These are phyloP conservation scores for Macropodus opercularis DNA, from an alignment of 2,797 vertebrate genomes.

Conservation along the genomic window DNA sequence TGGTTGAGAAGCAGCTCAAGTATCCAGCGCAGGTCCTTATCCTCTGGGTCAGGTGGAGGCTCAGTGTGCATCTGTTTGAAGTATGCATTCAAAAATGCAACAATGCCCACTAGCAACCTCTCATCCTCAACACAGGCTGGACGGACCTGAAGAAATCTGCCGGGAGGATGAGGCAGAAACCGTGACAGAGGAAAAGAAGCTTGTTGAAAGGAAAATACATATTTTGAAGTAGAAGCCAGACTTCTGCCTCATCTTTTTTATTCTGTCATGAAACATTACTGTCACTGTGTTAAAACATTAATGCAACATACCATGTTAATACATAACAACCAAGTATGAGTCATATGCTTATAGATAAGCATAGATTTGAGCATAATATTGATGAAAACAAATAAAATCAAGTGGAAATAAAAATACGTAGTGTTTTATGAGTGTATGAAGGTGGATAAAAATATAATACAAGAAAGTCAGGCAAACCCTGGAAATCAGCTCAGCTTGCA, in stretches of 20 bases:
- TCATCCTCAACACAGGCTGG: slow-evolving; percentile 92
- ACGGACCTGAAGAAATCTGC: slow-evolving; percentile 93
- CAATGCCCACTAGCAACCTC: slow-evolving; percentile 89
- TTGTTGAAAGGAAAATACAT: slow-evolving; percentile 10
- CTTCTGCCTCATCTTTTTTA: neutral
- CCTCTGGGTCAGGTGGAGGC: slow-evolving; percentile 67
- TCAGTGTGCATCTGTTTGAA: slow-evolving; percentile 80
- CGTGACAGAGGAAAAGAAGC: slow-evolving; percentile 14
- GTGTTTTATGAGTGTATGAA: too few species aligned
- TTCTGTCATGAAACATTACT: neutral
- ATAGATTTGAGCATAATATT: neutral
- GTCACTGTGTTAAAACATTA: neutral
- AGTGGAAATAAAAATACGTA: neutral
- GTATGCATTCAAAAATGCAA: slow-evolving; percentile 90
- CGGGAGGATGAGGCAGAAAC: slow-evolving; percentile 25
- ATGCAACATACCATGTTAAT: neutral
- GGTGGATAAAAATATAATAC: too few species aligned
- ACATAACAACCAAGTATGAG: neutral
- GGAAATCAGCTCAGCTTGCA: too few species aligned
- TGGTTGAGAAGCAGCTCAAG: slow-evolving; percentile 89
- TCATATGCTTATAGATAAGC: neutral
- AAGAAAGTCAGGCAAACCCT: too few species aligned
- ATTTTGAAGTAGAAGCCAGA: neutral
- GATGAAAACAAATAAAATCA: too few species aligned
- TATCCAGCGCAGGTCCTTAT: slow-evolving; percentile 88